Evolutionary conservation across 1,140 invertebrate species (phyloP).

Genomic region (Myzus persicae): DNA sequence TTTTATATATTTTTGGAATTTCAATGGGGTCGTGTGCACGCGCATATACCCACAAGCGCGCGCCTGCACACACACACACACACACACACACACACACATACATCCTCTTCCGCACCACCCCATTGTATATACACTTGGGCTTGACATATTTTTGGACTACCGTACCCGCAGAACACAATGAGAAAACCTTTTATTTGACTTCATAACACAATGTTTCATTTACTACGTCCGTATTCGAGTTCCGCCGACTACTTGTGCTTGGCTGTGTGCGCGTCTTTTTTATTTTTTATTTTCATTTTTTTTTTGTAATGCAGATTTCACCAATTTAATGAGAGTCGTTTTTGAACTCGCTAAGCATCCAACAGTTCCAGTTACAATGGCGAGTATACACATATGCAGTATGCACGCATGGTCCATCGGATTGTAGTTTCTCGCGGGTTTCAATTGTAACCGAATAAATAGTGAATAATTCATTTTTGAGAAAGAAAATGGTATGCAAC

Average conservation of each 20-base stretch:
- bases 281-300: not conserved
- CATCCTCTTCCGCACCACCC: not conserved
- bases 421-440: not conserved
- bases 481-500: not conserved
- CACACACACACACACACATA: not conserved
- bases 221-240: conserved; percentile 17
- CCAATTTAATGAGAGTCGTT: not conserved
- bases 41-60: not conserved
- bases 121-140: not conserved
- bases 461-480: not conserved
- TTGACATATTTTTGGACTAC: conserved; percentile 27
- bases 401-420: not conserved
- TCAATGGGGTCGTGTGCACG: conserved; percentile 11
- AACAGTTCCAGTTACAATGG: not conserved
- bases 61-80: not conserved
- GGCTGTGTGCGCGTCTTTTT: not conserved
- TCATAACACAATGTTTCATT: conserved; percentile 48
- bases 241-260: not conserved
- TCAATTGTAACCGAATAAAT: not conserved
- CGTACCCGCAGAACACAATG: conserved; percentile 13
- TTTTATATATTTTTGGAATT: conserved; percentile 43
- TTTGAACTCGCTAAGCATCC: not conserved
- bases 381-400: not conserved
- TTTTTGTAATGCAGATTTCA: not conserved
- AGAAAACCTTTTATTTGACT: conserved; percentile 23